Conservation (phyloP, 2,113 vertebrate genomes). For the Mormoops blainvillei region DNA sequence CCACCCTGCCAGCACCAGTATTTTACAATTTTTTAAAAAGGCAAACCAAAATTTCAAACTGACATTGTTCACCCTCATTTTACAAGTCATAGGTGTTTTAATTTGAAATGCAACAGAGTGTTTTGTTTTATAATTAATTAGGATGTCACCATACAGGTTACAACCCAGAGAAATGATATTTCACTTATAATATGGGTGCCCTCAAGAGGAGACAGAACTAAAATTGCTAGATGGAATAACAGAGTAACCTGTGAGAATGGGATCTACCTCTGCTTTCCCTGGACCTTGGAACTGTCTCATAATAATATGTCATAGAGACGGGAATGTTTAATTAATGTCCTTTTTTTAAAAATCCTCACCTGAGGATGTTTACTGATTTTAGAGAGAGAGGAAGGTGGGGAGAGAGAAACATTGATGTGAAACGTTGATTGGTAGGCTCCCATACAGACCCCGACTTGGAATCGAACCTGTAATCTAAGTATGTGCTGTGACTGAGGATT, state of each 20-base stretch:
- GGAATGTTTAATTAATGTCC: not conserved
- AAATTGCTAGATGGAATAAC: not conserved
- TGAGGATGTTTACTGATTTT: no score
- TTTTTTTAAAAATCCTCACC: no score
- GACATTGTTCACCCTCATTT: not conserved
- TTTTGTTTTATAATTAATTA: not conserved
- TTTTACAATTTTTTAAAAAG: not conserved
- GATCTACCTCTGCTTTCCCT: not conserved
- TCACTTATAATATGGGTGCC: accelerated
- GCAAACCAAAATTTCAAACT: not conserved
- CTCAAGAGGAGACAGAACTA: no score
- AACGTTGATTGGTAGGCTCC: no score
- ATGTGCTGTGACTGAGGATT: no score
- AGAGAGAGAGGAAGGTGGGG: no score
- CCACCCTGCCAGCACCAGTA: no score
- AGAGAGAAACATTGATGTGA: no score
- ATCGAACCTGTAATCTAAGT: no score
- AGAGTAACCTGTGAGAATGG: not conserved
- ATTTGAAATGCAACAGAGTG: not conserved
- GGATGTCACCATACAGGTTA: not conserved
- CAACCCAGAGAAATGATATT: not conserved
- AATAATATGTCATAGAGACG: not conserved
- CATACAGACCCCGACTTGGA: no score
- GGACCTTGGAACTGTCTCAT: not conserved
- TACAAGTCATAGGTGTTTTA: not conserved